Percentiles rank a stretch among this genome's conserved stretches.
Evolutionary conservation across 2,888 invertebrate species (phyloP).

Genomic region (Agrypnus murinus): DNA sequence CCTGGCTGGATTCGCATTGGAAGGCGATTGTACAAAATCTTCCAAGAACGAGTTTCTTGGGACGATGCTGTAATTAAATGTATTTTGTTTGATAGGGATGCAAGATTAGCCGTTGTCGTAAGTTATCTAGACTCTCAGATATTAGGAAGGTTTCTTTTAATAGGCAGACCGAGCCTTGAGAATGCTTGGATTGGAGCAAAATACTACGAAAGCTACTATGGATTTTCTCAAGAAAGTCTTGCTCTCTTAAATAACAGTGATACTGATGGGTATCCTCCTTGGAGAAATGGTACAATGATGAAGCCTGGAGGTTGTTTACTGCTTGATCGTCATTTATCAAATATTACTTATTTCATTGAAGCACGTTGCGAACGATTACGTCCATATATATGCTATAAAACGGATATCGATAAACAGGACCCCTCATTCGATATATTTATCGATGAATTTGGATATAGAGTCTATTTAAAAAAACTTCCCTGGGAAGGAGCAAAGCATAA

Average conservation of each 20-base stretch:
- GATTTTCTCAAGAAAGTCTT: not conserved
- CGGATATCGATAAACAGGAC: not conserved
- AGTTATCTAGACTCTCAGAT: slow-evolving; percentile 59
- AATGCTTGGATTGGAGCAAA: slow-evolving; percentile 74
- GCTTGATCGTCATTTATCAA: slow-evolving; percentile 24
- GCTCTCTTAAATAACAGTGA: not conserved
- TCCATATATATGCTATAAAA: slow-evolving; percentile 16
- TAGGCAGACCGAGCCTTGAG: slow-evolving; percentile 73
- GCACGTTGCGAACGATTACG: slow-evolving; percentile 20
- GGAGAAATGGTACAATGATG: slow-evolving; percentile 2
- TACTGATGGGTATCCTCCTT: slow-evolving; percentile 11
- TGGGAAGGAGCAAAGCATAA: slow-evolving; percentile 22
- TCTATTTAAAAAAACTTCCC: not conserved
- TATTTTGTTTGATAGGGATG: not conserved
- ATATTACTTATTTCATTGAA: slow-evolving; percentile 5
- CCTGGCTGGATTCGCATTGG: slow-evolving; percentile 26
- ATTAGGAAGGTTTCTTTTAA: slow-evolving; percentile 71
- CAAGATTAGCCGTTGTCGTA: slow-evolving; percentile 23
- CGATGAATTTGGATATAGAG: slow-evolving; percentile 31
- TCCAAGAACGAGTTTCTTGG: slow-evolving; percentile 15
- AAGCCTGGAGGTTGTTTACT: slow-evolving; percentile 12
- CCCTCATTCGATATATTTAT: slow-evolving; percentile 24
- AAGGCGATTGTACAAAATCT: slow-evolving; percentile 16
- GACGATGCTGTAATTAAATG: not conserved
- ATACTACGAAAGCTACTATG: not conserved